phyloP scores from a whole-genome alignment of 1,140 invertebrate species.

The Eurosta solidaginis region DNA sequence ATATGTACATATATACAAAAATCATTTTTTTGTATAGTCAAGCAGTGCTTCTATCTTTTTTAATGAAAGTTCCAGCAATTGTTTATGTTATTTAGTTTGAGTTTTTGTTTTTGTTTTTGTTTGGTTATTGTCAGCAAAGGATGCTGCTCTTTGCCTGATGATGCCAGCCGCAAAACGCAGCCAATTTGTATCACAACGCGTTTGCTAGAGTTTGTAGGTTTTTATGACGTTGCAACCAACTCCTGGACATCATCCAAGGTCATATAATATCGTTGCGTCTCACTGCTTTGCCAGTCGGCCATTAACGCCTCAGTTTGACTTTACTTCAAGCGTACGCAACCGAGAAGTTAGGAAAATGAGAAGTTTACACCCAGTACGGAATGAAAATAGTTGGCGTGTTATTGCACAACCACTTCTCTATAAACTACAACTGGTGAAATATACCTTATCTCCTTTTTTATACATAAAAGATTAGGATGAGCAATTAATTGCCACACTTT shows the following conservation, averaged over 20 bases:
- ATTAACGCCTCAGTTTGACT: conserved; percentile 18
- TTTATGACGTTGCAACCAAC: conserved; percentile 18
- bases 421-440: too few species aligned
- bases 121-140: background rate
- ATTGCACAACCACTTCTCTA: too few species aligned
- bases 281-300: conserved; percentile 12
- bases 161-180: conserved; percentile 19
- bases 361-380: background rate
- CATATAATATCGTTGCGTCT: background rate
- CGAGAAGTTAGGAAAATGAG: too few species aligned
- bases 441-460: too few species aligned
- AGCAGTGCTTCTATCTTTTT: background rate
- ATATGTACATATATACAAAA: too few species aligned
- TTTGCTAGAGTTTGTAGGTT: background rate
- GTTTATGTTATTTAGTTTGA: too few species aligned
- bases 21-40: background rate
- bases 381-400: too few species aligned
- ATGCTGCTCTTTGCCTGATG: background rate
- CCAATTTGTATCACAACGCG: conserved; percentile 15
- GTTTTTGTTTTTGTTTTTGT: background rate
- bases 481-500: too few species aligned
- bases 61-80: background rate
- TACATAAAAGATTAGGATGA: too few species aligned
- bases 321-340: background rate
- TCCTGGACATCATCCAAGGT: conserved; percentile 26